Conservation (phyloP, 2,113 vertebrate species). For the Buteo buteo region DNA sequence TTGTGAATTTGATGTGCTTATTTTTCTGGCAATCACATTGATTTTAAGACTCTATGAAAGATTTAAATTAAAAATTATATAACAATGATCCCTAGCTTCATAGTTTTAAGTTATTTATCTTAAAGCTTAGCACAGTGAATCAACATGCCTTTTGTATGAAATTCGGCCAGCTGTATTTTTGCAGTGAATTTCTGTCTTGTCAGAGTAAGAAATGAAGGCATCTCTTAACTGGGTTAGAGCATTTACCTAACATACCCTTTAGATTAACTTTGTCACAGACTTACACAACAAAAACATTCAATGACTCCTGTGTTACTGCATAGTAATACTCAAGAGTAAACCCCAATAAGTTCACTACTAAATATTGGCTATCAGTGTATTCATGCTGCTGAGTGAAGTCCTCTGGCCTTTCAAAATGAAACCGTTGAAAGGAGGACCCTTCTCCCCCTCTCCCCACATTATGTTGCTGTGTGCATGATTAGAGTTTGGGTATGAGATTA, state of each 20-base stretch:
- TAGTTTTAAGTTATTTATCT: not conserved
- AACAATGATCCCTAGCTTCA: not conserved
- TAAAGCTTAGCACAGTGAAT: not conserved
- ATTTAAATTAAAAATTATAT: not conserved
- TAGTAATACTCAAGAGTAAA: rapidly evolving
- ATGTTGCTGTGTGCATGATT: rapidly evolving
- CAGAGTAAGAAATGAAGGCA: not conserved
- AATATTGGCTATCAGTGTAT: rapidly evolving
- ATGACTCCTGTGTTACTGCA: rapidly evolving
- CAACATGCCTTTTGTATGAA: rapidly evolving
- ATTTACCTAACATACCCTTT: not conserved
- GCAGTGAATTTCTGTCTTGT: not conserved
- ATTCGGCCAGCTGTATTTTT: not conserved
- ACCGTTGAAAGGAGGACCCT: not conserved
- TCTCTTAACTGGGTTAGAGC: not conserved
- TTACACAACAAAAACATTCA: not conserved
- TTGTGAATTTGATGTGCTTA: rapidly evolving
- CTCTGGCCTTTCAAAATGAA: not conserved
- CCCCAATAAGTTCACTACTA: rapidly evolving
- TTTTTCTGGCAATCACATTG: not conserved
- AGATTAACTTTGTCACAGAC: not conserved
- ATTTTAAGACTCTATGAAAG: not conserved
- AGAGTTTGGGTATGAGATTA: too few relatives aligned
- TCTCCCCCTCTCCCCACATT: not conserved
- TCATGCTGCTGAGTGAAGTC: not conserved